A percentile compares a stretch with the other conserved stretches of the same genome.
These are phyloP conservation scores for Murina feae DNA, from an alignment of 2,113 vertebrate genomes.

Conservation along the genomic window DNA sequence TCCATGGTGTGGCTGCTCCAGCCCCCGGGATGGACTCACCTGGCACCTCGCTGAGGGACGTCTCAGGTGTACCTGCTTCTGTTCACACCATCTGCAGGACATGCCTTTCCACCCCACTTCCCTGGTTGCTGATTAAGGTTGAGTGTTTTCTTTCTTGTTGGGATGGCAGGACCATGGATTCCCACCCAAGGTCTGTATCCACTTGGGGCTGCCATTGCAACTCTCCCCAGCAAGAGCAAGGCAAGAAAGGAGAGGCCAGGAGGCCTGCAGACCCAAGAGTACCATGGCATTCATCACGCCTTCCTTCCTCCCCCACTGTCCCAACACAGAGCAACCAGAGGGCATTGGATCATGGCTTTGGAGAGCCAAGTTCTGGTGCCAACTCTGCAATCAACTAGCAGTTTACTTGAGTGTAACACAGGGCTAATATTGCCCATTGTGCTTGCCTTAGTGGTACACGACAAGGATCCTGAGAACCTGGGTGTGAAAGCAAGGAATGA, in stretches of 20 bases:
- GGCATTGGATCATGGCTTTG: neutral
- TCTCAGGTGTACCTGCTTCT: neutral
- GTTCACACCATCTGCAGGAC: neutral
- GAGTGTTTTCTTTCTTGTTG: conserved; percentile 75
- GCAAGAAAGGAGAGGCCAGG: neutral
- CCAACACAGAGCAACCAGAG: neutral
- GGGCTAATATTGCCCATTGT: neutral
- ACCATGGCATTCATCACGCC: neutral
- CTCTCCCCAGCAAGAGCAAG: conserved; percentile 81
- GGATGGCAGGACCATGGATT: conserved; percentile 77
- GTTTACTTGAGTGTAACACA: neutral
- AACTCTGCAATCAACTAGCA: neutral
- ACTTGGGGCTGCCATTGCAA: conserved; percentile 79
- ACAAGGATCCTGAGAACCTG: neutral
- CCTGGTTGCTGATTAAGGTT: neutral
- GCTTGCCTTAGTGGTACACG: neutral
- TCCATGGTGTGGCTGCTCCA: fast-evolving
- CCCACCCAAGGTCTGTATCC: conserved; percentile 69
- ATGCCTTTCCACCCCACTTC: neutral
- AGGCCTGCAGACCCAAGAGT: neutral
- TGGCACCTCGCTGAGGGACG: fast-evolving
- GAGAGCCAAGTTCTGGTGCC: neutral
- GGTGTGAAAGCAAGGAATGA: neutral
- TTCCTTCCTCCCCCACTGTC: conserved; percentile 9
- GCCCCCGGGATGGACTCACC: neutral